Percentiles rank a stretch among this genome's conserved stretches.
Evolutionary conservation across 2,113 vertebrate genomes (phyloP).

Genomic region (Eulemur rufifrons): DNA sequence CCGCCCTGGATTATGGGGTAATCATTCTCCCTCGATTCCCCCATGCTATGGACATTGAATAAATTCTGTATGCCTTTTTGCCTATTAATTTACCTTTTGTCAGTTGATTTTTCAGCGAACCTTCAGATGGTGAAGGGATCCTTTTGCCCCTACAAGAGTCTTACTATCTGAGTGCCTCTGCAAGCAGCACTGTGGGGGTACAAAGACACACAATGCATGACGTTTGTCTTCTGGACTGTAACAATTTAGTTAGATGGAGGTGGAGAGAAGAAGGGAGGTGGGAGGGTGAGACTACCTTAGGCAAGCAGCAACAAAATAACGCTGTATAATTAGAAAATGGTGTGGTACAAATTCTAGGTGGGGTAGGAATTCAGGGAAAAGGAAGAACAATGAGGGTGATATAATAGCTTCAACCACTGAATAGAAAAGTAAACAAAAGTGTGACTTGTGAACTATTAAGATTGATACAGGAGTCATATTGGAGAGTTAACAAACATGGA

Average conservation of each 20-base stretch:
- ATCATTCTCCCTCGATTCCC: not conserved
- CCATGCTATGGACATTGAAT: not conserved
- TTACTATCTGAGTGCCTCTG: not conserved
- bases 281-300: not conserved
- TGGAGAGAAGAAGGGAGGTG: not conserved
- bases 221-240: not conserved
- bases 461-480: constrained; percentile 5
- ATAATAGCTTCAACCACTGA: not conserved
- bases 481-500: not conserved
- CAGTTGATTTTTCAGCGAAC: not conserved
- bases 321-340: not conserved
- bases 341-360: not conserved
- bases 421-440: constrained; percentile 54
- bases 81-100: not conserved
- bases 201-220: not conserved
- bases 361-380: not conserved
- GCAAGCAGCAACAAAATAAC: not conserved
- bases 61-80: not conserved
- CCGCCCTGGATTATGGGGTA: not conserved
- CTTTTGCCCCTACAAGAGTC: not conserved
- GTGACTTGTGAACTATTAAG: not conserved
- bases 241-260: not conserved
- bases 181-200: not conserved
- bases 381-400: not conserved
- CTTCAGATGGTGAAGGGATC: not conserved